Conservation (phyloP, 2,113 vertebrate genomes). For the Felis chaus region DNA sequence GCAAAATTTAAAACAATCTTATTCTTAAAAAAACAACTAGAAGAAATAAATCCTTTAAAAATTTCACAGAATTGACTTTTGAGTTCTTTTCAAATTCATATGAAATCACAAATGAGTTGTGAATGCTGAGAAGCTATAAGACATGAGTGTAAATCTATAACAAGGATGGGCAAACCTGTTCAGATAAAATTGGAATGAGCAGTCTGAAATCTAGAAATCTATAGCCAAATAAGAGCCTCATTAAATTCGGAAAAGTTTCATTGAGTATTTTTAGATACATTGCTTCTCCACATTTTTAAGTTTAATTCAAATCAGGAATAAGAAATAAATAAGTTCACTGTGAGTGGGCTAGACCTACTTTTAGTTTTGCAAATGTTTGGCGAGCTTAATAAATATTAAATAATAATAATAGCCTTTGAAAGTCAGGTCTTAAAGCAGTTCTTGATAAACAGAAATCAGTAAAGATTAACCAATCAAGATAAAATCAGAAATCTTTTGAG, state of each 20-base stretch:
- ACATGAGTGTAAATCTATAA: background rate
- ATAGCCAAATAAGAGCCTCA: constrained; percentile 28
- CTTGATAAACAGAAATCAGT: background rate
- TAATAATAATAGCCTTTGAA: background rate
- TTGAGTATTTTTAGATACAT: constrained; percentile 5
- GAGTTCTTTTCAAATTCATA: constrained; percentile 24
- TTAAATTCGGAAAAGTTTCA: constrained; percentile 35
- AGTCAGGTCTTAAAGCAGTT: background rate
- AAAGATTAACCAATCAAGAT: background rate
- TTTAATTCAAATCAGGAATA: constrained; percentile 24
- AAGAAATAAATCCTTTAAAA: background rate
- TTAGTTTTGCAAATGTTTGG: constrained; percentile 38
- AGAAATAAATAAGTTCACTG: constrained; percentile 43
- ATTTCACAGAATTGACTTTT: background rate
- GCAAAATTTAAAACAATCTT: constrained; percentile 31
- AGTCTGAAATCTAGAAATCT: constrained; percentile 36
- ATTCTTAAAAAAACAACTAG: background rate
- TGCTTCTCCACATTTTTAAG: background rate
- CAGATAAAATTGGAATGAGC: constrained; percentile 36
- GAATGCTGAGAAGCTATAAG: background rate
- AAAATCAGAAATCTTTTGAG: constrained; percentile 28
- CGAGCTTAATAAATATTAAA: constrained; percentile 1
- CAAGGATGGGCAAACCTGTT: background rate
- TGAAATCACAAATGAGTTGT: constrained; percentile 31
- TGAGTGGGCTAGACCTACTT: background rate